A percentile compares a stretch with the other conserved stretches of the same genome.
Conservation (phyloP, 2,797 vertebrate species). For the Pangasius larnaudii region DNA sequence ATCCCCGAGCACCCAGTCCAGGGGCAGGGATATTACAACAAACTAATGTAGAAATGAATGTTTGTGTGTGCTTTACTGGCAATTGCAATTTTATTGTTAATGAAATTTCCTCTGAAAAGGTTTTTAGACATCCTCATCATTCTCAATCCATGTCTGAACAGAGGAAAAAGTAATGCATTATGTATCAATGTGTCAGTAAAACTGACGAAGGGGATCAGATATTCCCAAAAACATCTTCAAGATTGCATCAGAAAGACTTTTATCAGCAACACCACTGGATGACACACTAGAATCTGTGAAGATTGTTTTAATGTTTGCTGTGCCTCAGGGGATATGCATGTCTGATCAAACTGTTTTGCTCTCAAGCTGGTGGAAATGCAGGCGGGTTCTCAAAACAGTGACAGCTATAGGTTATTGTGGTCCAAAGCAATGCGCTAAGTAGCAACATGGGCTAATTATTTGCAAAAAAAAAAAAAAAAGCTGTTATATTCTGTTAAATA, state of each 20-base stretch:
- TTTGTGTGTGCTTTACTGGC: background rate
- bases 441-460: background rate
- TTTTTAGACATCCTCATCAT: background rate
- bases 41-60: background rate
- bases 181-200: background rate
- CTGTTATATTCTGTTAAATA: background rate
- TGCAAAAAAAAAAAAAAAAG: background rate
- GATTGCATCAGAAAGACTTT: background rate
- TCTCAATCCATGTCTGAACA: background rate
- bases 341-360: background rate
- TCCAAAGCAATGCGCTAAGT: background rate
- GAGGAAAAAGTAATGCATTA: background rate
- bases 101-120: background rate
- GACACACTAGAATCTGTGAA: background rate
- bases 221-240: background rate
- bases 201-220: background rate
- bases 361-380: background rate
- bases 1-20: background rate
- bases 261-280: background rate
- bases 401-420: background rate
- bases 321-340: background rate
- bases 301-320: background rate
- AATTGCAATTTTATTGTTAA: background rate
- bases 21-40: background rate
- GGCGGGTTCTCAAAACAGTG: background rate